Evolutionary conservation across 37 sponge, comb jelly and placozoan genomes (phyloP), one percentile per base, ranked within the genome.

Genomic region (Petrosia ficiformis): DNA sequence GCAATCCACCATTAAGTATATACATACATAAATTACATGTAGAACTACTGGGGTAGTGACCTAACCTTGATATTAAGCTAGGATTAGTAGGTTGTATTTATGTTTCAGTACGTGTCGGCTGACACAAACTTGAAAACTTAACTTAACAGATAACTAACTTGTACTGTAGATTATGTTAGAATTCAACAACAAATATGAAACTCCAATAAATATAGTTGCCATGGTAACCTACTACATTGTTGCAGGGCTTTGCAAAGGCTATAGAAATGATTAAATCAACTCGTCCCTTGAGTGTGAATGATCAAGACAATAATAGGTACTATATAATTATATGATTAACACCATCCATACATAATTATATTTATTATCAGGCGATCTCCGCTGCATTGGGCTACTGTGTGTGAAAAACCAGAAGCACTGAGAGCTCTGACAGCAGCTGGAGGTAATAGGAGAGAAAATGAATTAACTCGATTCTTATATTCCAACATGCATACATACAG

Each of bases 351-450:
- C 31, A 22, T 44, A 44, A 33, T 48, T 19, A 32, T 32, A 68
- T 39, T 16, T 68, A 30, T 39, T 68, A 40, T 39, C 59, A 86
- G 90, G 22, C 90, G 90, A 30, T 90, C 94, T 67, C 87, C 94
- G 2, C 77, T 94, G 0, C 94, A 94, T 77, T 94, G 94, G 94
- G 94, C 94, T 6, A 65, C 90, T 76, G 94, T 74, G 5, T 94
- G 94, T 79, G 86, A 90, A 65, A 82, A 83, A 41, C 87, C 90
- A 37, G 82, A 85, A 24, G 84, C 65, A 14, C 77, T 89, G 34
- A 58, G 80, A 36, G 77, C 84, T 8, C 78, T 94, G 16, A 68
- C 89, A 3, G 79, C 64, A 1, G 59, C 42, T 78, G 87, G 87
- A 82, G 94, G 87, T 89, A 65, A 26, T 48, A 14, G 54, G 54